Conservation (phyloP, 2,113 vertebrate species). For the Hemibagrus wyckioides region DNA sequence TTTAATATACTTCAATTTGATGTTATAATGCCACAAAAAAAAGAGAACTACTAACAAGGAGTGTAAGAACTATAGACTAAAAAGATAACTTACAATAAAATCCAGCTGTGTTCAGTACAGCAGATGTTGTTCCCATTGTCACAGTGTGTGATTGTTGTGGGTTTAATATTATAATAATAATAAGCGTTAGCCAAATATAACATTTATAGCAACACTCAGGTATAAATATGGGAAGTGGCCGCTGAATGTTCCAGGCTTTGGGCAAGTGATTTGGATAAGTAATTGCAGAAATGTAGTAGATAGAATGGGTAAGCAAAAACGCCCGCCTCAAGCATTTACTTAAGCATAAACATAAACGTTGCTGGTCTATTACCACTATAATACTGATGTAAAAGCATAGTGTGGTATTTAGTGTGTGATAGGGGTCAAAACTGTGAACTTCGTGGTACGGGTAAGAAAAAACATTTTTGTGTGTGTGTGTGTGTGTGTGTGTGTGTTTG, state of each 20-base stretch:
- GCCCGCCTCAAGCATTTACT: neutral
- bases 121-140: neutral
- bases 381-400: neutral
- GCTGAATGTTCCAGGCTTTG: neutral
- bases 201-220: constrained; percentile 12
- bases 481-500: constrained; percentile 38
- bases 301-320: neutral
- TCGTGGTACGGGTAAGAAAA: neutral
- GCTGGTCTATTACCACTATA: too few species aligned
- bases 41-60: neutral
- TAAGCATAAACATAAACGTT: neutral
- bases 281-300: neutral
- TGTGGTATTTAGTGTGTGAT: neutral
- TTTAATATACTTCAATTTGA: neutral
- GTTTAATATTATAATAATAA: constrained; percentile 26
- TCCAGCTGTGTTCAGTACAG: neutral
- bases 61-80: neutral
- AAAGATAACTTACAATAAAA: neutral
- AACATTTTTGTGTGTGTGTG: constrained; percentile 33
- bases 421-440: neutral
- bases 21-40: neutral
- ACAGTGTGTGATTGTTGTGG: neutral
- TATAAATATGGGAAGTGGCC: neutral
- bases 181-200: constrained; percentile 37
- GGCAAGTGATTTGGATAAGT: neutral